Conservation (phyloP, 2,888 invertebrate genomes). For the Amblyteles armatorius region DNA sequence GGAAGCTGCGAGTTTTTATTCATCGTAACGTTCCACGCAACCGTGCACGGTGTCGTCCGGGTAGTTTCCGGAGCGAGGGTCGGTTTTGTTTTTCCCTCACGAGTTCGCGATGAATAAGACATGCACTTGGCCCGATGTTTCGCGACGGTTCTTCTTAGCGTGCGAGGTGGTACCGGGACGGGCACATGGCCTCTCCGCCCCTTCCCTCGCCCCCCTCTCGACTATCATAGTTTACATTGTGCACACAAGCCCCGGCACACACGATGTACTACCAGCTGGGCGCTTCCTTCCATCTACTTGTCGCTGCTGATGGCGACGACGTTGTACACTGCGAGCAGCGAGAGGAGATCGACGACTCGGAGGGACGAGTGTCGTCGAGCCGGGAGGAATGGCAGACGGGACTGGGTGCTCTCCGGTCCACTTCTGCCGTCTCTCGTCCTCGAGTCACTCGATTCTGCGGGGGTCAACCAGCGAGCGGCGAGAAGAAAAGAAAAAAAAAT, state of each 20-base stretch:
- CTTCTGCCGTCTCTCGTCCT: neutral
- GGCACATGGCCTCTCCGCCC: neutral
- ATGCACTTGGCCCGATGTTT: conserved; percentile 62
- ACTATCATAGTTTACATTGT: conserved; percentile 24
- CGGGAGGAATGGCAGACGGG: conserved; percentile 12
- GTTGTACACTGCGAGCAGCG: neutral
- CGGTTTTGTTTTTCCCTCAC: conserved; percentile 54
- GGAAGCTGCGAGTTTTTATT: neutral
- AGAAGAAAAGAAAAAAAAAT: neutral
- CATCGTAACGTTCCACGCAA: conserved; percentile 2
- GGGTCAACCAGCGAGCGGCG: neutral
- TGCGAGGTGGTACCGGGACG: conserved; percentile 10
- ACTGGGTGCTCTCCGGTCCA: neutral
- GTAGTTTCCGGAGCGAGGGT: neutral
- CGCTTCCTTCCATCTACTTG: conserved; percentile 5
- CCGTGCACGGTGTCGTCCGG: neutral
- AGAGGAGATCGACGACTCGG: conserved; percentile 24
- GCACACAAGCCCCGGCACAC: conserved; percentile 24
- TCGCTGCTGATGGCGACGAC: conserved; percentile 4
- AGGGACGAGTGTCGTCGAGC: conserved; percentile 36
- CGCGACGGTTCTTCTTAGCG: conserved; percentile 31
- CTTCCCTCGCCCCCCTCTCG: neutral
- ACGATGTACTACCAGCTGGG: conserved; percentile 28
- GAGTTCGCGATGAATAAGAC: conserved; percentile 64
- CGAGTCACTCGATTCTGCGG: conserved; percentile 19